Percentiles rank a stretch among this genome's conserved stretches.
Conservation (phyloP, 2,888 invertebrate genomes). For the Protophormia terraenovae region DNA sequence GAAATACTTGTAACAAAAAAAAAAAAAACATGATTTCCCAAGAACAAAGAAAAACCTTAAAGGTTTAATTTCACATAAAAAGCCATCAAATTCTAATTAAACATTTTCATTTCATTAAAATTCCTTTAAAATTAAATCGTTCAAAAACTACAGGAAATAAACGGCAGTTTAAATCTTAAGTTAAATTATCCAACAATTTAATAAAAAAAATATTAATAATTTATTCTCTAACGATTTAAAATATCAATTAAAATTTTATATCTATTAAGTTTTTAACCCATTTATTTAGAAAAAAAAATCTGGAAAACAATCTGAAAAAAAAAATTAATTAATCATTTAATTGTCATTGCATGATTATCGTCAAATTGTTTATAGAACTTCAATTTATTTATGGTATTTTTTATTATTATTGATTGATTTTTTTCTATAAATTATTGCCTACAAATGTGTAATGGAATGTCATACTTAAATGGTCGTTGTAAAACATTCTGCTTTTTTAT, state of each 20-base stretch:
- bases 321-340: conserved; percentile 20
- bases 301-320: neutral
- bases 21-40: neutral
- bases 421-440: neutral
- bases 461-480: conserved; percentile 19
- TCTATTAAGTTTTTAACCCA: neutral
- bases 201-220: too few relatives aligned
- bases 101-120: too few relatives aligned
- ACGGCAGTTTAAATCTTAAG: too few relatives aligned
- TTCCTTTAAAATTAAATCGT: too few relatives aligned
- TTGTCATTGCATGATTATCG: neutral
- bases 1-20: neutral
- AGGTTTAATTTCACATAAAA: neutral
- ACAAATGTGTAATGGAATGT: conserved; percentile 31
- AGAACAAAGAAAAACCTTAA: neutral
- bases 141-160: too few relatives aligned
- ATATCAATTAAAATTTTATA: neutral
- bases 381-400: neutral
- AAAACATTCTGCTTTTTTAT: too few relatives aligned
- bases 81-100: neutral
- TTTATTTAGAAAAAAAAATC: neutral
- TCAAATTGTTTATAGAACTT: neutral
- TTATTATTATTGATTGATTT: conserved; percentile 3
- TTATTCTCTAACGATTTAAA: neutral
- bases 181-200: too few relatives aligned